Evolutionary conservation across 2,797 vertebrate species (phyloP).

Genomic region (Jordanella pulchra): DNA sequence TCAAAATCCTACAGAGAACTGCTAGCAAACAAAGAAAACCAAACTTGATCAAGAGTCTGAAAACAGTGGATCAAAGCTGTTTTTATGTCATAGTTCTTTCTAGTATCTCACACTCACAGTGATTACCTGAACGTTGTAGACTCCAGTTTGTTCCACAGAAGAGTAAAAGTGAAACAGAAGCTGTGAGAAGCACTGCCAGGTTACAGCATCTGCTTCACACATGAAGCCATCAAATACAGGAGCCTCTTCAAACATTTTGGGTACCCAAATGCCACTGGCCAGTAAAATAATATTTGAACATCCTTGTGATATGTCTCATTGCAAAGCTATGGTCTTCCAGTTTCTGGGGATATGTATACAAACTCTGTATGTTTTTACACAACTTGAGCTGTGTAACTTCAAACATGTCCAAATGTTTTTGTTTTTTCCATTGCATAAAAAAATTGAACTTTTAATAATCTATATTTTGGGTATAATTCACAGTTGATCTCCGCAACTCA

Average conservation of each 20-base stretch:
- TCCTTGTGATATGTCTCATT: too few species aligned
- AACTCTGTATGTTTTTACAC: too few species aligned
- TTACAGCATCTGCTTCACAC: conserved; percentile 60
- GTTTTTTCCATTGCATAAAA: too few species aligned
- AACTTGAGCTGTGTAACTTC: too few species aligned
- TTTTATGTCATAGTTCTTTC: neutral
- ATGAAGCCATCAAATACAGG: conserved; percentile 36
- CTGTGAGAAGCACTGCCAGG: conserved; percentile 38
- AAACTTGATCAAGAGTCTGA: neutral
- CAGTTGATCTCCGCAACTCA: too few species aligned
- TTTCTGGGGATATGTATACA: too few species aligned
- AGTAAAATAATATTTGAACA: too few species aligned
- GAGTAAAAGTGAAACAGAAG: conserved; percentile 32
- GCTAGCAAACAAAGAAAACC: neutral
- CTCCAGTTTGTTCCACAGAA: conserved; percentile 36
- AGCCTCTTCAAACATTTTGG: conserved; percentile 35
- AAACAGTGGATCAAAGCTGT: neutral
- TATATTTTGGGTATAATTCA: too few species aligned
- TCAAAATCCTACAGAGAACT: neutral
- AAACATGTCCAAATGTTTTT: too few species aligned
- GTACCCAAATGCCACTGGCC: too few species aligned
- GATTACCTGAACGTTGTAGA: conserved; percentile 31
- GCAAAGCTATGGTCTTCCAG: too few species aligned
- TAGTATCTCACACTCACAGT: conserved; percentile 9
- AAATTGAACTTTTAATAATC: too few species aligned